Base-by-base conservation (phyloP, 1,140 invertebrate genomes). In the Diuraphis noxia region DNA sequence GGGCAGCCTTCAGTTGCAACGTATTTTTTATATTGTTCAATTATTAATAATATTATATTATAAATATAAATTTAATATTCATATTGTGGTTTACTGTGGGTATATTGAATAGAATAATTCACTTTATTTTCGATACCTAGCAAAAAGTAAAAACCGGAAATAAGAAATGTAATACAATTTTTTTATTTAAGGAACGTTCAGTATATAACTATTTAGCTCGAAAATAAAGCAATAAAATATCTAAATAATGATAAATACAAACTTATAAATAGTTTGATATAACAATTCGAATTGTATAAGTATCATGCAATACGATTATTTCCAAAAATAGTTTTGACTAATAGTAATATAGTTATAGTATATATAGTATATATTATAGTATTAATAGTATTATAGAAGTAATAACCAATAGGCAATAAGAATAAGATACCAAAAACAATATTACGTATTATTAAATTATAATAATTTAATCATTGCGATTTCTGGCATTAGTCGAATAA, bases 51-150 rank as follows among this genome's bases (percentile, higher is more conserved):
- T 79, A 79, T 38, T 38, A 79, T 79, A 79, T 79, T 21, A 46
- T 46, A 79, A 79, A 79, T 79, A 79, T 79, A 79, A 79, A 79
- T 79, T 79, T 79, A 79, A 79, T 79, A 79, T 79, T 79, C 77
- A 79, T 79, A 79, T 79, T 79, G 77, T 38, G 34, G 77, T 46
- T 46, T 46, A 46, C 46, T 46, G 46, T 46, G 46, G 46, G 46
- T 79, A 38, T 38, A 79, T 38, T 79, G 77, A 79, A 79, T 79
- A 79, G 77, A 79, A 38, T 38, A 79, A 79, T 79, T 79, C 77
- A 79, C 36, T 79, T 79, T 79, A 79, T 79, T 79, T 79, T 79
- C 36, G 21, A 81, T 72, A 72, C n/a, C n/a, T n/a, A n/a, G n/a
- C 43, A 46, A 46, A n/a, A 23, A 81, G 77, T 8, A 79, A 79